Base-by-base conservation (phyloP, 2,888 invertebrate genomes). In the Xanthorhoe spadicearia region DNA sequence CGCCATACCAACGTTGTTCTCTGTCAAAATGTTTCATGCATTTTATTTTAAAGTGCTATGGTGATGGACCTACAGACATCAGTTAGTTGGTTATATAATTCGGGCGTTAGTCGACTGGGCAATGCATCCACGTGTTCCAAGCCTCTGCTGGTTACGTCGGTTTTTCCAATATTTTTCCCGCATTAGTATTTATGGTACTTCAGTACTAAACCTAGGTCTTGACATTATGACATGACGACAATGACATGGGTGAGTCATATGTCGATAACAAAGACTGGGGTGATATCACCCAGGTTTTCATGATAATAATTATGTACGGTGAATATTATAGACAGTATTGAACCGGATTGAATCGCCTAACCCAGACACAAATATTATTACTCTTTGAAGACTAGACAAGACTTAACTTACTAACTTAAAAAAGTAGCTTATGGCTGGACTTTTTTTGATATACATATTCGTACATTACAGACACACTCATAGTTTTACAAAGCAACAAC, bases 241-340 rank as follows among this genome's bases (percentile, higher is more conserved):
- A 48, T 48, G 48, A 48, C 13, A 17, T 48, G 48, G 48, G 48
- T 48, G 48, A 48, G 23, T 43, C 38, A 38, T 35, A 18, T 53
- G 35, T 48, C 48, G 8, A 48, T 48, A 48, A 48, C 48, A 48
- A 48, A 48, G 48, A 48, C 48, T 15, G 38, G 38, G 38, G 48
- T 17, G 17, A 48, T 48, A 17, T 15, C 15, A 48, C 48, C 6
- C 48, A 48, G 48, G 15, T 48, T 48, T 17, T 48, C 17, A 8
- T n/a, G n/a, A n/a, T 48, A 4, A 48, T 13, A 23, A 23, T 23
- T 23, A 48, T 17, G 15, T 17, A 13, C 23, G 19, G 5, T 51
- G 23, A 51, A 23, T 51, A 51, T 51, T 51, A 7, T 13, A 51
- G 23, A 23, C 10, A 51, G n/a, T 51, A 51, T n/a, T 23, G 6